Base-by-base conservation (phyloP, 1,140 invertebrate genomes). In the Pseudomyrmex dendroicus region DNA sequence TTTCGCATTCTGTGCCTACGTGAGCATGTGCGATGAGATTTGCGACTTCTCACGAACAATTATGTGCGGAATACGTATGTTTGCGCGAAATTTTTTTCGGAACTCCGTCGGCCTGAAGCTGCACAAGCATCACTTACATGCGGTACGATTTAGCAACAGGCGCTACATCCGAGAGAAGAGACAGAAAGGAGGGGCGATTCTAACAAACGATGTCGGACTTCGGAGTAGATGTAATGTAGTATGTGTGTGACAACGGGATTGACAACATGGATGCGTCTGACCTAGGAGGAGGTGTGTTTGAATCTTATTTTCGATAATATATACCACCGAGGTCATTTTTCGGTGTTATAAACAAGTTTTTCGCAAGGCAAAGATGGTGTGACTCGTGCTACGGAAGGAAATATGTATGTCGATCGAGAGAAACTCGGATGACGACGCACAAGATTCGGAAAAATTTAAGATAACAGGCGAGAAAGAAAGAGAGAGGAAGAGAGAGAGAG, bases 241-340 rank as follows among this genome's bases (percentile, higher is more conserved):
- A 94, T 94, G 93, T 94, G 93, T 94, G 93, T 93, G 92, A 94
- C 93, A 93, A 93, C 93, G 93, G 89, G 93, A 94, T 94, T 94
- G 93, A 93, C 93, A 94, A 92, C 92, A 94, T 94, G 93, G 93
- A 94, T 93, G 93, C 93, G 90, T 92, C 91, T 90, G 91, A 93
- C 93, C 93, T 92, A 91, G 93, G 93, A 94, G 93, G 93, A 94
- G 93, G 93, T 94, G 93, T 89, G 93, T 94, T 89, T 25, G 80
- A 88, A 86, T 86, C 78, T 84, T 86, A 84, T 90, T 90, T 83
- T 72, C 73, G 76, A 89, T 85, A 89, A 85, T 88, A 83, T 61
- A 35, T 35, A 35, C 7, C 66, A 72, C 22, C 56, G 61, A 17
- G 57, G 59, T 57, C 54, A 56, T 35, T 35, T 35, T 35, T 5